These are phyloP conservation scores for Micrasema longulum DNA, from an alignment of 1,140 invertebrate species.

Conservation along the genomic window DNA sequence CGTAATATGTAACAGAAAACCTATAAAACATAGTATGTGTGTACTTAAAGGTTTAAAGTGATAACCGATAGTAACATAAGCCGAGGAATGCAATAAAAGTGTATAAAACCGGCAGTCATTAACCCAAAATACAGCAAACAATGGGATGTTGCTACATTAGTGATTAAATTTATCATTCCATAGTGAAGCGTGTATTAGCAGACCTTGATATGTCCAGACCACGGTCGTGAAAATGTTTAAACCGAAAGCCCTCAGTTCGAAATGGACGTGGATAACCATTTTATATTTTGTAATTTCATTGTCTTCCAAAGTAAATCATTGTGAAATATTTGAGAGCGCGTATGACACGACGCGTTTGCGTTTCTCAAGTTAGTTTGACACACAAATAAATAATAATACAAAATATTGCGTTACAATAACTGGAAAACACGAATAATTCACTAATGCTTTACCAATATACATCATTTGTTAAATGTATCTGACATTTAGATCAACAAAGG, in stretches of 20 bases:
- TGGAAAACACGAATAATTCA: not conserved
- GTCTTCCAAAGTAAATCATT: not conserved
- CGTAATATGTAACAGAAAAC: no score
- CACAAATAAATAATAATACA: not conserved
- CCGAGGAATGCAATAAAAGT: not conserved
- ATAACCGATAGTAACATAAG: not conserved
- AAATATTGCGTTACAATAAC: not conserved
- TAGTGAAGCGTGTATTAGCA: not conserved
- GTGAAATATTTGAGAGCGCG: conserved; percentile 1
- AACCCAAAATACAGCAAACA: conserved; percentile 8
- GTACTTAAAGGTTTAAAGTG: no score
- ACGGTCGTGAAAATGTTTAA: conserved; percentile 12
- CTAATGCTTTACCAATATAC: not conserved
- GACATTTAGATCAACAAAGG: conserved; percentile 1
- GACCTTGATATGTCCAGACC: conserved; percentile 22
- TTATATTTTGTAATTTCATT: conserved; percentile 14
- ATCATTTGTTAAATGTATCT: conserved; percentile 14
- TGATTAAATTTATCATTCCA: conserved; percentile 18
- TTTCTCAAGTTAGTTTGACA: conserved; percentile 4
- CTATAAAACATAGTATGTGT: no score
- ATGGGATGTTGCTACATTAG: conserved; percentile 9
- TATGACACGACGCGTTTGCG: conserved; percentile 3
- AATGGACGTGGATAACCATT: not conserved
- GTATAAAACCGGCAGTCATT: not conserved
- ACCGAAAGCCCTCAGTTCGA: conserved; percentile 1